Base-by-base conservation (phyloP, 2,113 vertebrate species). In the Callionymus lyra region DNA sequence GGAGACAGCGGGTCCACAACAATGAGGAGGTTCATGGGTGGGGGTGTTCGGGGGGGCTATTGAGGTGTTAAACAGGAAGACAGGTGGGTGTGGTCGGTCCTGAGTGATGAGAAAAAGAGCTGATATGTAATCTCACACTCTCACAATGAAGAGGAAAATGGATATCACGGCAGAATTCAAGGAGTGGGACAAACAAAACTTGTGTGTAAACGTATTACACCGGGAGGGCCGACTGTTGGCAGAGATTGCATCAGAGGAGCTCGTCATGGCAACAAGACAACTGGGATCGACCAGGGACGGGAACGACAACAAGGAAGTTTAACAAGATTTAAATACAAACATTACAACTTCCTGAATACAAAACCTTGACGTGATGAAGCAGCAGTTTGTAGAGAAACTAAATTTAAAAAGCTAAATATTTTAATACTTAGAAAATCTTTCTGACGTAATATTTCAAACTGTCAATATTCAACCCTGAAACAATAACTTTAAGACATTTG, bases 241-340 rank as follows among this genome's bases (percentile, higher is more conserved):
- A 50, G 34, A 50, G 68, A 41, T 82, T 82, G 79, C 81, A 80
- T 83, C 80, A 82, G 63, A 72, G 55, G 56, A 59, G 56, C 71
- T 44, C 59, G 48, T 70, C 71, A 55, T 69, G 52, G 76, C 64
- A 82, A 82, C 77, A 44, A 33, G 55, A 27, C 4, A 4, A 27
- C 21, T 4, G 4, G 4, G 21, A 27, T 27, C 21, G 4, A 27
- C 21, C 21, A 8, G 21, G 21, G 21, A 27, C 21, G 21, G 8
- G 21, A 8, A 27, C 21, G 21, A 27, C 21, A 27, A 27, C 4
- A 4, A 27, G 21, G 21, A 4, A 27, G 21, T 27, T 27, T 4
- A 8, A 27, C 21, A 4, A 27, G 21, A 5, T 27, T 27, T 27
- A 8, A 27, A 27, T 8, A 27, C 4, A 27, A 27, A 27, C 21